phyloP scores from a whole-genome alignment of 2,888 invertebrate genomes.

The Drosophila borborema region DNA sequence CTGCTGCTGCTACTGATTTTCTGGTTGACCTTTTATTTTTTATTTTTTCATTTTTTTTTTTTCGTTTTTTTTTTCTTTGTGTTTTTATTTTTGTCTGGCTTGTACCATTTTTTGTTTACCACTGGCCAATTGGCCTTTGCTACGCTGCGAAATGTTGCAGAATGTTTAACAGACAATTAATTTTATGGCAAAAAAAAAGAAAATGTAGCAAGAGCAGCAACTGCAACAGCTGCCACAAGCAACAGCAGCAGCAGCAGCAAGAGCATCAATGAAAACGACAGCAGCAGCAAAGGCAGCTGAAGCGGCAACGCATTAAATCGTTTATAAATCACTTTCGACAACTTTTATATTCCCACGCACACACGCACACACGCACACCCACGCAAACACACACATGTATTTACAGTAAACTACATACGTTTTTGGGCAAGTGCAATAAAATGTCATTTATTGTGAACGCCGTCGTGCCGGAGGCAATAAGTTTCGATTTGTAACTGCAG shows the following conservation, averaged over 20 bases:
- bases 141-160: constrained; percentile 46
- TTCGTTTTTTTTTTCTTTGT: constrained; percentile 8
- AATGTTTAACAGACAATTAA: constrained; percentile 66
- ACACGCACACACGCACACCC: background rate
- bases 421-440: constrained; percentile 48
- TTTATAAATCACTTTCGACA: constrained; percentile 55
- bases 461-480: constrained; percentile 14
- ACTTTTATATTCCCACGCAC: constrained; percentile 27
- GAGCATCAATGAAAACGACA: constrained; percentile 15
- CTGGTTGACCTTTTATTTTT: constrained; percentile 7
- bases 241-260: constrained; percentile 6
- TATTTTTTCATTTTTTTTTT: background rate
- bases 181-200: constrained; percentile 14
- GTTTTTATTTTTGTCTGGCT: constrained; percentile 11
- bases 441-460: constrained; percentile 31
- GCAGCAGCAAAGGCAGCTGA: constrained; percentile 18
- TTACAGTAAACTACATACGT: constrained; percentile 28
- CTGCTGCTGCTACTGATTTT: background rate
- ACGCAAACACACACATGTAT: background rate
- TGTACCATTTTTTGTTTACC: background rate
- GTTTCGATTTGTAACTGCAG: constrained; percentile 21
- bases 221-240: constrained; percentile 29
- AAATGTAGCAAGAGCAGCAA: background rate
- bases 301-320: constrained; percentile 50
- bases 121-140: constrained; percentile 44